Evolutionary conservation across 2,888 invertebrate genomes (phyloP), one percentile per base, ranked within the genome.

Genomic region (Celastrina argiolus): DNA sequence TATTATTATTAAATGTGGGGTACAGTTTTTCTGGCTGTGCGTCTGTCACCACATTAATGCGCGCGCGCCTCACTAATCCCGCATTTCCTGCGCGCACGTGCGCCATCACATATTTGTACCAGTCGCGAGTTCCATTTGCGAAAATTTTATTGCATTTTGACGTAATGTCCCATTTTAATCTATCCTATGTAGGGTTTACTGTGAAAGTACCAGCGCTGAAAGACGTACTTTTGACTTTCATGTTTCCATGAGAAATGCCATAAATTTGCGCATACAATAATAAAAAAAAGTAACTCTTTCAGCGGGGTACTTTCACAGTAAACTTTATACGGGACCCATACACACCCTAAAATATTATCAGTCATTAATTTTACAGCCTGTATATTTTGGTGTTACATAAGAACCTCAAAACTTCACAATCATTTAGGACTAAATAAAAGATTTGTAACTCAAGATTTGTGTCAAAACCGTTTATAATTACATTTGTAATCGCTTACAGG

Each of bases 381-480:
- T n/a, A 10, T 36, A 36, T 10, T 36, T 36, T 36, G 36, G 8
- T 10, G 10, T 36, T 12, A 36, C 12, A 12, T 36, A 36, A 2
- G 31, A 31, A 31, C 1, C 41, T 12, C 39, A 39, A 39, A 2
- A 39, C 12, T 10, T 39, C 10, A 16, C 7, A 16, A 7, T 10
- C 18, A 16, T n/a, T 45, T 45, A 45, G 18, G 16, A 2, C 10
- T 8, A 45, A 45, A 3, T 45, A 1, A 45, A 18, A 31, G 31
- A 45, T 1, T 16, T 26, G 22, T 51, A 22, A 51, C 22, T 14
- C 22, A 51, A 51, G 12, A 51, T 26, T 22, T 51, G 51, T 51
- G 51, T 51, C 51, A 51, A 51, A 51, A 12, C 18, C 45, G 51
- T 51, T 51, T 51, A 51, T 51, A 51, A 51, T 51, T 51, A 22